These are phyloP conservation scores for Rhizomys pruinosus DNA, from an alignment of 2,113 vertebrate species.

Conservation along the genomic window DNA sequence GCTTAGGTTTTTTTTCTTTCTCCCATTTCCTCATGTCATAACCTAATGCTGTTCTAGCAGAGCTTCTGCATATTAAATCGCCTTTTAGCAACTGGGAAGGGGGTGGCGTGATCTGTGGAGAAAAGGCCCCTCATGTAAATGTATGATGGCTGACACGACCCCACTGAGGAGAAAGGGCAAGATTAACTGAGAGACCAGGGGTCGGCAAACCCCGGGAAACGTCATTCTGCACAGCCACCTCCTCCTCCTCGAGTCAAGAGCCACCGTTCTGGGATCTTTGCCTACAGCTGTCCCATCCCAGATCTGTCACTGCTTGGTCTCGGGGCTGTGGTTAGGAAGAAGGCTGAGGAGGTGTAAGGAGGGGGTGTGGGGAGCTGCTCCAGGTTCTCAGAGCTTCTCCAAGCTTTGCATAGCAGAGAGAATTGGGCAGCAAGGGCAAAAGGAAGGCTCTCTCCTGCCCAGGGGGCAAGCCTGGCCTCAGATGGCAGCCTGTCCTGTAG, in stretches of 20 bases:
- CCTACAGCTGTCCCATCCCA: not conserved
- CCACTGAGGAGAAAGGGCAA: conserved; percentile 58
- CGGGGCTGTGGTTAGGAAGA: not conserved
- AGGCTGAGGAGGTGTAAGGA: not conserved
- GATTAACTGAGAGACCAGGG: not conserved
- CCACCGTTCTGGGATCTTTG: not conserved
- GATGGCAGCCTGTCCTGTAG: accelerated
- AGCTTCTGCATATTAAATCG: conserved; percentile 72
- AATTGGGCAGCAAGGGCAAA: not conserved
- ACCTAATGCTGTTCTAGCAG: conserved; percentile 51
- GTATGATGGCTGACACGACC: conserved; percentile 46
- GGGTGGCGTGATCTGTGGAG: conserved; percentile 38
- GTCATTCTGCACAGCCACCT: conserved; percentile 55
- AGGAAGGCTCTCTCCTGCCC: not conserved
- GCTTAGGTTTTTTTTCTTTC: conserved; percentile 32
- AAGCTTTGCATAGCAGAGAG: not conserved
- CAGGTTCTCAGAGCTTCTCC: not conserved
- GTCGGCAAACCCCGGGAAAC: conserved; percentile 62
- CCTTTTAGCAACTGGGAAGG: conserved; percentile 66
- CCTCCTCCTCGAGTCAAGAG: conserved; percentile 60
- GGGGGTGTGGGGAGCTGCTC: accelerated
- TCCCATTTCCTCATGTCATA: conserved; percentile 69
- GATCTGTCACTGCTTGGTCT: not conserved
- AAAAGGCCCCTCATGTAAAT: conserved; percentile 72
- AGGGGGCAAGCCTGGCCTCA: accelerated